phyloP scores from a whole-genome alignment of 2,888 invertebrate genomes.

The Crepidodera aurea region DNA sequence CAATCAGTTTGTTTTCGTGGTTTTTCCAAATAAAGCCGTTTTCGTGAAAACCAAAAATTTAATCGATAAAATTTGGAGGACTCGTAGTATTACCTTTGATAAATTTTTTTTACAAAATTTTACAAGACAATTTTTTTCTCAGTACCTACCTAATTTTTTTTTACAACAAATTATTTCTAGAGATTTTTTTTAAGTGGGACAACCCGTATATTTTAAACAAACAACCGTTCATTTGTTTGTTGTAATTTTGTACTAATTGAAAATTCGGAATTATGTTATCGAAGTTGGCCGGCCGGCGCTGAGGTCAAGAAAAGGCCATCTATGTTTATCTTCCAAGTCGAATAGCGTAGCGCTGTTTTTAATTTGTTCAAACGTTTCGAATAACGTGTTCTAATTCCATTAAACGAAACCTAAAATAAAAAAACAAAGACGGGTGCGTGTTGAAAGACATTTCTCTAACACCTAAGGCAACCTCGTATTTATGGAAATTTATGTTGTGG shows the following conservation, averaged over 20 bases:
- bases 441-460: background rate
- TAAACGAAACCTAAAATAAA: slow-evolving; percentile 7
- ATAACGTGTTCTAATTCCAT: slow-evolving; percentile 13
- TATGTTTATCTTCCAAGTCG: slow-evolving; percentile 15
- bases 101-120: too few species aligned
- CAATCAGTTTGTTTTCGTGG: too few species aligned
- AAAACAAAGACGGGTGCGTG: slow-evolving; percentile 3
- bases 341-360: slow-evolving; percentile 26
- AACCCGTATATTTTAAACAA: slow-evolving; percentile 8
- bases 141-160: too few species aligned
- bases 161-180: too few species aligned
- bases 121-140: too few species aligned
- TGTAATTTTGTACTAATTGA: slow-evolving; percentile 30
- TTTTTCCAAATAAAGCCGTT: too few species aligned
- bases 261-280: slow-evolving; percentile 3
- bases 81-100: too few species aligned
- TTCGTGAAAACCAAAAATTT: too few species aligned
- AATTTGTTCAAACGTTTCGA: background rate
- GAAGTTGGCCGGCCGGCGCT: background rate
- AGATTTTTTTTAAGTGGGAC: too few species aligned
- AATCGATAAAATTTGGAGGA: too few species aligned
- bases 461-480: background rate
- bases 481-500: background rate
- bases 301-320: slow-evolving; percentile 23
- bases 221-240: slow-evolving; percentile 22